Base-by-base conservation (phyloP, 2,113 vertebrate genomes). In the Budorcas taxicolor region DNA sequence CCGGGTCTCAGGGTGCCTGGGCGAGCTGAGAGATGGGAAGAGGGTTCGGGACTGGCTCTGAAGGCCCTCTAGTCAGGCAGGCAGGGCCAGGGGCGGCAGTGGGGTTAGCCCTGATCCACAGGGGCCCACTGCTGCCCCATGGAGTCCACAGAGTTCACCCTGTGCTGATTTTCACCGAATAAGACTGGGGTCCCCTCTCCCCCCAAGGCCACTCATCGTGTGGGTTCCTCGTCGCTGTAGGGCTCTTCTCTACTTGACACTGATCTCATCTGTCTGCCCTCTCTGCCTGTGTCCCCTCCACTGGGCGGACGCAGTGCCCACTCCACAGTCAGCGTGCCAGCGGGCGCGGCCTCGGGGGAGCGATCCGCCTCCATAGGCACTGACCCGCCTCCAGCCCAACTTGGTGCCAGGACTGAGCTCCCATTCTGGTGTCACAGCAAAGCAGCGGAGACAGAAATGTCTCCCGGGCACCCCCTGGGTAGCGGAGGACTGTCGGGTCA, bases 261-360 rank as follows among this genome's bases (percentile, higher is more conserved):
- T 64, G 6, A n/a, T 78, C 33, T 53, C 33, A 40, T 1, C 17
- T 3, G n/a, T 71, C 67, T 11, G 27, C 80, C 50, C 14, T 36
- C 43, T 14, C 23, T 36, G 78, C 23, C 84, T 29, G 43, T 1
- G 17, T 36, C n/a, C 55, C 50, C 45, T 40, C 50, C 1, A 2
- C 92, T 6, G 19, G 58, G 83, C 3, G 31, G 36, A 33, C 10
- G 8, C 8, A 17, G 58, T 3, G 0, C 45, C 36, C 29, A 17
- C 43, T 3, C 19, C 5, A 11, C 1, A 6, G 53, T 5, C 58
- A 43, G 82, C 25, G 0, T 2, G 14, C 1, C 1, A 13, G 6
- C 1, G 16, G 14, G 7, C 0, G 0, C 3, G 0, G 23, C 50
- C 60, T 43, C 19, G 0, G 1, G 36, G 1, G 45, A 43, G 62